A percentile compares a stretch with the other conserved stretches of the same genome.
Evolutionary conservation across 2,113 vertebrate species (phyloP).

Genomic region (Oncorhynchus clarkii): DNA sequence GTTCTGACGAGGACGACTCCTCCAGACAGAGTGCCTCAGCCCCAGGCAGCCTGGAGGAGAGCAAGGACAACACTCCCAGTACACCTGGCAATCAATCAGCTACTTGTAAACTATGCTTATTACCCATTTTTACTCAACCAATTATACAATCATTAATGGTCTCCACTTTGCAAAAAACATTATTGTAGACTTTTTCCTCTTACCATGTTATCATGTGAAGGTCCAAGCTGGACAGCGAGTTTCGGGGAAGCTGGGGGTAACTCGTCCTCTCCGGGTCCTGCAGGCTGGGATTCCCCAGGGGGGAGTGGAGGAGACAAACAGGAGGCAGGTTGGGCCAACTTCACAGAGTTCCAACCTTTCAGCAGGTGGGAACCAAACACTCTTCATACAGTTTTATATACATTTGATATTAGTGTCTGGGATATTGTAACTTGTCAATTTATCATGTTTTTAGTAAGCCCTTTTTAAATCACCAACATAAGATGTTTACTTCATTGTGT

Average conservation of each 20-base stretch:
- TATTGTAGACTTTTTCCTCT: too few species aligned
- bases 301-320: slow-evolving; percentile 51
- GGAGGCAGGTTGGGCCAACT: slow-evolving; percentile 87
- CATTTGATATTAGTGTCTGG: too few species aligned
- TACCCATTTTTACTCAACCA: too few species aligned
- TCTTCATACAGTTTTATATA: too few species aligned
- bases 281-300: slow-evolving; percentile 75
- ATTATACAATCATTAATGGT: too few species aligned
- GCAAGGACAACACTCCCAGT: slow-evolving; percentile 38
- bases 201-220: slow-evolving; percentile 49
- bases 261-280: slow-evolving; percentile 63
- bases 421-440: too few species aligned
- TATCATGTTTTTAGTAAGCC: not conserved
- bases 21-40: slow-evolving; percentile 46
- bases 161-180: too few species aligned
- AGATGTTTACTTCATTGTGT: not conserved
- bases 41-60: slow-evolving; percentile 38
- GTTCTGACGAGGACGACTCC: slow-evolving; percentile 67
- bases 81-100: not conserved
- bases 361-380: slow-evolving; percentile 76
- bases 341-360: slow-evolving; percentile 91
- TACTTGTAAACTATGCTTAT: not conserved
- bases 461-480: too few species aligned
- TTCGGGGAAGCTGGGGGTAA: slow-evolving; percentile 76
- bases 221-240: slow-evolving; percentile 76